Evolutionary conservation across 2,888 invertebrate species (phyloP), one percentile per base, ranked within the genome.

Genomic region (Xestia xanthographa): DNA sequence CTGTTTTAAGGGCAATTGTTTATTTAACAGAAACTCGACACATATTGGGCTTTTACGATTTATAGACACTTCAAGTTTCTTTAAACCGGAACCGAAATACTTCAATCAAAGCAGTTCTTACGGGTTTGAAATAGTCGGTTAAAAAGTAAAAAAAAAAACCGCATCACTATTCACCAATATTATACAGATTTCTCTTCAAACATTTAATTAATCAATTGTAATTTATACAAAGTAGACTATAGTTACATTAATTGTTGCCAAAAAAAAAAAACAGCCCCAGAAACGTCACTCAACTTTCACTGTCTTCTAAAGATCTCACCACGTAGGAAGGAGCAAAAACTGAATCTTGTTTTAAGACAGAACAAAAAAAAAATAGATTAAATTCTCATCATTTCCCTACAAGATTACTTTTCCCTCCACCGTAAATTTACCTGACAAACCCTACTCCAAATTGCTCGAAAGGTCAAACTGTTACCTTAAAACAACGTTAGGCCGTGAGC

Each of bases 391-490:
- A 60, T 80, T 73, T 69, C 8, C 14, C 5, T 41, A 2, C 22
- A 58, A 43, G 11, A 34, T 82, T n/a, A 41, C n/a, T 26, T 70
- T 78, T 43, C 56, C 22, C 34, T 69, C 22, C 17, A 6, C 2
- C n/a, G 4, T 22, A 17, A n/a, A 38, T 65, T 79, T 69, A 68
- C 53, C 80, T 66, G 72, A 66, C 29, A 56, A 34, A 74, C 60
- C 69, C 48, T 70, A 41, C 48, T 75, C 62, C 14, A 66, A 72
- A 48, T 56, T 26, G 29, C 29, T 41, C 0, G 6, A 72, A 82
- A 83, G 74, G 66, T 77, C 66, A 75, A 82, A 77, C 12, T 71
- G 34, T 14, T 53, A 69, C 56, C 78, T 73, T 73, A 73, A 74
- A 83, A 75, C 58, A 58, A 60, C 50, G 58, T 73, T 65, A 66